Conservation (phyloP, 2,888 invertebrate genomes). For the Hirtodrosophila cameraria region DNA sequence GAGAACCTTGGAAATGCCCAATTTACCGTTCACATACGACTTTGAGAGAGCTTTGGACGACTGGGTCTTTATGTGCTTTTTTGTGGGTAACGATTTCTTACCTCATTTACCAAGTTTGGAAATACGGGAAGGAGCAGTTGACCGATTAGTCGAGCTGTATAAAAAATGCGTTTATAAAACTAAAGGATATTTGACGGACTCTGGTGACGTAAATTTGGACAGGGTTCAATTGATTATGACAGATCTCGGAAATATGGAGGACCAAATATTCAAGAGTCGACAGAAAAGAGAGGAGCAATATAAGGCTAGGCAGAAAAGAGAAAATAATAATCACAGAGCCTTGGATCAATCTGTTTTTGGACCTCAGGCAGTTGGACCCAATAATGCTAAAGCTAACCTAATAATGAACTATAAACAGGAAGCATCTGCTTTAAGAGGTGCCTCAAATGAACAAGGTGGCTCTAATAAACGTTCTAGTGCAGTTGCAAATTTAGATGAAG, state of each 20-base stretch:
- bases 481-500: constrained; percentile 81
- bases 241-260: constrained; percentile 96
- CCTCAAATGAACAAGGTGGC: constrained; percentile 33
- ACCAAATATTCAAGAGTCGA: constrained; percentile 97
- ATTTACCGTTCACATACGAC: constrained; percentile 96
- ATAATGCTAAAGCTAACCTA: constrained; percentile 83
- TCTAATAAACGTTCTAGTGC: constrained; percentile 48
- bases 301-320: constrained; percentile 88
- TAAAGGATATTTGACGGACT: constrained; percentile 97
- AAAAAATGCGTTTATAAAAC: constrained; percentile 97
- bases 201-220: constrained; percentile 96
- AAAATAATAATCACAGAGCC: constrained; percentile 88
- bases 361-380: constrained; percentile 88
- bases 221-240: constrained; percentile 97
- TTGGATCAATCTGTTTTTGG: constrained; percentile 90
- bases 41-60: constrained; percentile 98
- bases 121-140: constrained; percentile 98
- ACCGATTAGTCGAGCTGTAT: constrained; percentile 95
- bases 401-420: constrained; percentile 90
- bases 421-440: constrained; percentile 86
- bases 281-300: constrained; percentile 94
- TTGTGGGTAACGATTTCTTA: constrained; percentile 99
- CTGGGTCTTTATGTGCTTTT: constrained; percentile 99
- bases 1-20: constrained; percentile 94
- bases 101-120: constrained; percentile 99